Conservation (phyloP, 2,888 invertebrate genomes). For the Microplitis deprimator region DNA sequence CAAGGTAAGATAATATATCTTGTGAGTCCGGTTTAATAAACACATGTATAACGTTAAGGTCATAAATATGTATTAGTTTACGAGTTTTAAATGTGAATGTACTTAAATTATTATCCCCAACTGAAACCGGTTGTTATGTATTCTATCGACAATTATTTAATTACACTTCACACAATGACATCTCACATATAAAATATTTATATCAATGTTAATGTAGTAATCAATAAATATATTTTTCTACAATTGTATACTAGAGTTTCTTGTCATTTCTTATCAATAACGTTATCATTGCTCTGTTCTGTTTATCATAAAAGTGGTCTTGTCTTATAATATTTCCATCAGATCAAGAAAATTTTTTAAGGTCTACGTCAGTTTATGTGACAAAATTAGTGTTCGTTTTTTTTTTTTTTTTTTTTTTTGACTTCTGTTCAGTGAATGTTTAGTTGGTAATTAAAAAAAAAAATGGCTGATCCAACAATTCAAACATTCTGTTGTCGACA, state of each 20-base stretch:
- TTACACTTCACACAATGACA: not conserved
- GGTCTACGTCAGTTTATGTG: not conserved
- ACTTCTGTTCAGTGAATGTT: not conserved
- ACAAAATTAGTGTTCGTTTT: not conserved
- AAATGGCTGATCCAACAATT: slow-evolving; percentile 87
- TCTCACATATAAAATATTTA: not conserved
- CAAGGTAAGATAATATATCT: slow-evolving; percentile 4
- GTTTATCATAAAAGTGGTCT: not conserved
- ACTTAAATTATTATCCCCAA: not conserved
- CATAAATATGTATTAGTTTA: slow-evolving; percentile 25
- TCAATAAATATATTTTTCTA: not conserved
- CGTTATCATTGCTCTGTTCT: not conserved
- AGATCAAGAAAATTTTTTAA: not conserved
- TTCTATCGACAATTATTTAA: not conserved
- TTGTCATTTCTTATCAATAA: not conserved
- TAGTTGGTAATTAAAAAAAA: slow-evolving; percentile 22
- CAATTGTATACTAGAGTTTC: not conserved
- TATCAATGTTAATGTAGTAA: not conserved
- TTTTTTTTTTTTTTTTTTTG: not conserved
- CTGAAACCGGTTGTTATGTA: not conserved
- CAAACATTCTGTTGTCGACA: slow-evolving; percentile 88
- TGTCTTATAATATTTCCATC: not conserved
- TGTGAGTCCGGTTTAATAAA: slow-evolving; percentile 6
- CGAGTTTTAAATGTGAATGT: not conserved
- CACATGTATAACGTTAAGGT: not conserved